Base-by-base conservation (phyloP, 2,888 invertebrate genomes). In the Kuschelorhynchus macadamiae region DNA sequence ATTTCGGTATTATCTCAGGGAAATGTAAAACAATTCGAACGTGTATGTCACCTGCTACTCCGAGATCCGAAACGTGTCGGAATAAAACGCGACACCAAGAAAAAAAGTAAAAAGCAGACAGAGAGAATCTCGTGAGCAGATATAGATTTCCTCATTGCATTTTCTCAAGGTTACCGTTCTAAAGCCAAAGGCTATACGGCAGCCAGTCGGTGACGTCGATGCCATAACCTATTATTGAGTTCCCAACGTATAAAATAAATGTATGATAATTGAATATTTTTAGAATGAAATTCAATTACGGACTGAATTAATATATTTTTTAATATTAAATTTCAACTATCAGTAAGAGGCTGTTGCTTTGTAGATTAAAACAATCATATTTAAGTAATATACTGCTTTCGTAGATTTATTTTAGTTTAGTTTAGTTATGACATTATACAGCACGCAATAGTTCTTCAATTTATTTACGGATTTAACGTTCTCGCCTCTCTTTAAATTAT, bases 101-200 rank as follows among this genome's bases (percentile, higher is more conserved):
- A 36, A 42, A 42, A 44, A 44, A n/a, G 17, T 20, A 8, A 44
- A 44, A 44, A 44, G 44, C 17, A 44, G 44, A 44, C 44, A 44
- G 44, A 55, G 41, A 55, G 52, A 44, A 42, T 65, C 65, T 42
- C 52, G 57, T 42, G 52, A 61, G 49, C 42, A 61, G 60, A 61
- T 72, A 67, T 73, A 50, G 66, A 74, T 79, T 82, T 82, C 81
- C 81, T 78, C 76, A 78, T 81, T 80, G 80, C 80, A 77, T 71
- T 76, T 75, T 73, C 70, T 74, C 79, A 82, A 82, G 81, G 82
- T 75, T 80, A 72, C 78, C 80, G 76, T 72, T 81, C 80, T 79
- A 80, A 80, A 78, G 78, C 79, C 77, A 72, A 64, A 74, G 79
- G 80, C 78, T 72, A 74, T 76, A 73, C 75, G 74, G 75, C 76